Evolutionary conservation across 2,113 vertebrate genomes (phyloP), one percentile per base, ranked within the genome.

Genomic region (Dryoscopus gambensis): DNA sequence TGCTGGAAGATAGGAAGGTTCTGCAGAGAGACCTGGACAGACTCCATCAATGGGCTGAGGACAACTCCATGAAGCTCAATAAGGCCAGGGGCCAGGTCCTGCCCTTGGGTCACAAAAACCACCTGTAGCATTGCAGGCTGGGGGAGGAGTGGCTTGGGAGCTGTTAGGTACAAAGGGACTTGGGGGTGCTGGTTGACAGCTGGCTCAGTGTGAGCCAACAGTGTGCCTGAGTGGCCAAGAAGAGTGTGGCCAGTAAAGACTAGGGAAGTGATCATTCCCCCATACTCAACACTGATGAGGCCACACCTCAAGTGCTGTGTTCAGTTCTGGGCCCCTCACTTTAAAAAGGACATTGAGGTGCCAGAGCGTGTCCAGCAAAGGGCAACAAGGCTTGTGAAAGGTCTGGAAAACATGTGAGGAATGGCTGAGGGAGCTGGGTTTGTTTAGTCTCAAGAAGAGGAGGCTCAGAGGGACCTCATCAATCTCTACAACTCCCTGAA

Each of bases 301-400:
- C 44, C 33, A 28, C 33, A 24, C 15, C 37, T 44, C n/a, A 16
- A 37, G 37, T 28, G 28, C 18, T 65, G 44, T 37, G 25, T 11
- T 57, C 6, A 31, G 10, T 35, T 74, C 69, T 33, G 27, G 42
- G 19, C 15, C 10, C 6, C 33, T 57, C 50, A 19, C 15, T 50
- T 50, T 23, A 9, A 50, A 49, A 50, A 57, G 35, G 8, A 65
- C 22, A 9, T 30, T 50, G 30, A 30, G 21, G 21, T 25, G 16
- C 31, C 2, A 3, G 12, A 65, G 15, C 2, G 0, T 5, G 37
- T 28, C 31, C 37, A 28, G 50, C 10, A 56, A 79, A 59, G 59
- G 39, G 50, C 31, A 65, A 9, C 31, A 64, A 15, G 0, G 0
- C 23, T 37, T 0, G 2, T 0, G 3, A 42, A 64, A 50, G 6